Percentiles rank a stretch among this genome's conserved stretches.
Conservation (phyloP, 2,888 invertebrate genomes). For the Unio pictorum region DNA sequence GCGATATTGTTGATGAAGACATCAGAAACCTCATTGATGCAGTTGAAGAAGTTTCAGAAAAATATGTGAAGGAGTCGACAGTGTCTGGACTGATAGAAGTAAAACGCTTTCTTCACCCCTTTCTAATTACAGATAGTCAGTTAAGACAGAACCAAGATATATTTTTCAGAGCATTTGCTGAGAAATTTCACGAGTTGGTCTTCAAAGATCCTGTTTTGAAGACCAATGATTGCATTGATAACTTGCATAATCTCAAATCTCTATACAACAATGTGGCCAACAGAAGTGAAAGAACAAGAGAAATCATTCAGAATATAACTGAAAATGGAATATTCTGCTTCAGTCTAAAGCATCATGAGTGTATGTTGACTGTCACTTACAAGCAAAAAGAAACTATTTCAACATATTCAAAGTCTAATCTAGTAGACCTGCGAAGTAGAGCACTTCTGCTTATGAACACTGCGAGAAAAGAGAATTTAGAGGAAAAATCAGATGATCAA, state of each 20-base stretch:
- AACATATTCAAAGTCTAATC: constrained; percentile 8
- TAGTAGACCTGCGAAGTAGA: constrained; percentile 39
- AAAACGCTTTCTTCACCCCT: constrained; percentile 32
- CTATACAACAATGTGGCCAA: constrained; percentile 47
- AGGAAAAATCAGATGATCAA: too few relatives aligned
- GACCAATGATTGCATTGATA: constrained; percentile 31
- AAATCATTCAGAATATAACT: constrained; percentile 33
- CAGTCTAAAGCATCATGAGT: constrained; percentile 5
- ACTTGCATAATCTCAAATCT: constrained; percentile 37
- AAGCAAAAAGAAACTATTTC: constrained; percentile 21
- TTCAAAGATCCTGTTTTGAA: constrained; percentile 20
- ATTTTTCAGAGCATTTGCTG: constrained; percentile 8
- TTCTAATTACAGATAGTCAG: constrained; percentile 8
- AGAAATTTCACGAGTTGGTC: constrained; percentile 9
- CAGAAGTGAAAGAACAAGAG: constrained; percentile 42
- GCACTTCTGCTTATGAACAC: constrained; percentile 37
- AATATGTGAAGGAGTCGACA: constrained; percentile 41
- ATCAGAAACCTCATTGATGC: constrained; percentile 48
- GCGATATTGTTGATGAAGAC: constrained; percentile 37
- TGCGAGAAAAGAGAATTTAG: constrained; percentile 7
- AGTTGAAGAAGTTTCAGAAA: constrained; percentile 49
- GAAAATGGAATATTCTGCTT: constrained; percentile 31
- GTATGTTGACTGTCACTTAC: constrained; percentile 20
- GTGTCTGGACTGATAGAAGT: constrained; percentile 44
- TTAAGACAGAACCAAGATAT: neutral